A percentile compares a stretch with the other conserved stretches of the same genome.
phyloP scores from a whole-genome alignment of 2,888 invertebrate genomes.

The Steinernema carpocapsae region DNA sequence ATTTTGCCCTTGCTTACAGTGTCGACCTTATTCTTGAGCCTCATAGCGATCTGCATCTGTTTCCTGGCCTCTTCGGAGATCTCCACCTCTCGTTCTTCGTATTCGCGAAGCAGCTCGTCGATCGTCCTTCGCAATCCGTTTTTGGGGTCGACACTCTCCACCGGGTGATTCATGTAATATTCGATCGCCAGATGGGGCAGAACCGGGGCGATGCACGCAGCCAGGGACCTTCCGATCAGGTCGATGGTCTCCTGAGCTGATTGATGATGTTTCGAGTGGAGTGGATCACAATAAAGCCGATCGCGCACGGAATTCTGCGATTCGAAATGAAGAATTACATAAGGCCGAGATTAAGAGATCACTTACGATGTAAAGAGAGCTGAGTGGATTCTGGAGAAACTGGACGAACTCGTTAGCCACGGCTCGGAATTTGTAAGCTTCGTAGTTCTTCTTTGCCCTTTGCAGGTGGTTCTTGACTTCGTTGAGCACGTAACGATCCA shows the following conservation, averaged over 20 bases:
- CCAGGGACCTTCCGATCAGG: slow-evolving; percentile 44
- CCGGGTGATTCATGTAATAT: slow-evolving; percentile 54
- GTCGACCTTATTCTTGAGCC: neutral
- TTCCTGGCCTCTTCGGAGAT: neutral
- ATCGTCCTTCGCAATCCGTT: slow-evolving; percentile 17
- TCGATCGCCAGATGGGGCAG: slow-evolving; percentile 63
- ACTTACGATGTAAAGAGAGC: slow-evolving; percentile 51
- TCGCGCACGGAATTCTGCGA: slow-evolving; percentile 63
- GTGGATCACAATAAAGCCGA: slow-evolving; percentile 62
- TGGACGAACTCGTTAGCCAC: slow-evolving; percentile 62
- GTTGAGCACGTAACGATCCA: slow-evolving; percentile 52
- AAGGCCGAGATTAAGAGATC: neutral
- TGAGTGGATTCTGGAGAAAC: slow-evolving; percentile 53
- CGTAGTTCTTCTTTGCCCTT: slow-evolving; percentile 40
- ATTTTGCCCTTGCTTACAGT: slow-evolving; percentile 32
- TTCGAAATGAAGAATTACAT: neutral
- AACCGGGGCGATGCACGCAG: slow-evolving; percentile 58
- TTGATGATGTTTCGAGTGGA: slow-evolving; percentile 51
- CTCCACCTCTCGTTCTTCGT: neutral
- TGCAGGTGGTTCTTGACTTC: slow-evolving; percentile 42
- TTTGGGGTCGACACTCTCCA: slow-evolving; percentile 40
- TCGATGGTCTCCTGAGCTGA: slow-evolving; percentile 59
- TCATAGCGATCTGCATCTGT: slow-evolving; percentile 30
- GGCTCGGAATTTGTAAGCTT: slow-evolving; percentile 54
- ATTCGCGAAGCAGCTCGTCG: neutral